Evolutionary conservation across 1,140 invertebrate genomes (phyloP).

Genomic region (Brachionus angularis): DNA sequence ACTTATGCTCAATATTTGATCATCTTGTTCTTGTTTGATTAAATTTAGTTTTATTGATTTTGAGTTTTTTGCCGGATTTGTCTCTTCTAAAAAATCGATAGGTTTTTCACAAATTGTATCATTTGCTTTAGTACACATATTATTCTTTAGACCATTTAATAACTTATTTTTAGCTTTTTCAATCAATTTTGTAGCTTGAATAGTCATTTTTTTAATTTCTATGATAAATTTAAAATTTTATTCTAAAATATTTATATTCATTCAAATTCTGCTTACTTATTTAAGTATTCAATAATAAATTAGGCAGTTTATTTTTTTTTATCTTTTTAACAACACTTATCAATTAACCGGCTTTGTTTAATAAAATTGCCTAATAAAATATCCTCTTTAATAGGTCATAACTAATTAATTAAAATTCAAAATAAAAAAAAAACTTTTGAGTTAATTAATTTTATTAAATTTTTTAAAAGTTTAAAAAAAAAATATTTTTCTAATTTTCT

Average conservation of each 20-base stretch:
- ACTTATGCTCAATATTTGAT: constrained; percentile 6
- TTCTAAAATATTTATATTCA: background rate
- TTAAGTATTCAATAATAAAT: no score
- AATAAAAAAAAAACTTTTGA: no score
- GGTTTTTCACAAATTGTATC: no score
- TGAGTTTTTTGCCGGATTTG: background rate
- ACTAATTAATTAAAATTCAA: no score
- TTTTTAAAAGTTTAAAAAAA: background rate
- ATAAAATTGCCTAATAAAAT: no score
- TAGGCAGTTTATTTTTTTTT: no score
- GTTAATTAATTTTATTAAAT: no score
- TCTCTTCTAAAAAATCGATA: no score
- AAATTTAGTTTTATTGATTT: background rate
- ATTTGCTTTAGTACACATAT: constrained; percentile 28
- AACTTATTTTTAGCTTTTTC: background rate
- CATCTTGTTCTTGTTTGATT: background rate
- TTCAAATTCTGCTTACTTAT: background rate
- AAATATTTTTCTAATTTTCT: background rate
- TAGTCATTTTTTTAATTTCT: background rate
- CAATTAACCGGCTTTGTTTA: no score
- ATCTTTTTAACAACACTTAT: no score
- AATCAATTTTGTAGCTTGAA: background rate
- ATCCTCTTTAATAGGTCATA: no score
- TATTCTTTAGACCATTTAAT: constrained; percentile 6
- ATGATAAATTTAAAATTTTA: background rate